phyloP scores from a whole-genome alignment of 2,113 vertebrate genomes.

The Smithornis capensis region DNA sequence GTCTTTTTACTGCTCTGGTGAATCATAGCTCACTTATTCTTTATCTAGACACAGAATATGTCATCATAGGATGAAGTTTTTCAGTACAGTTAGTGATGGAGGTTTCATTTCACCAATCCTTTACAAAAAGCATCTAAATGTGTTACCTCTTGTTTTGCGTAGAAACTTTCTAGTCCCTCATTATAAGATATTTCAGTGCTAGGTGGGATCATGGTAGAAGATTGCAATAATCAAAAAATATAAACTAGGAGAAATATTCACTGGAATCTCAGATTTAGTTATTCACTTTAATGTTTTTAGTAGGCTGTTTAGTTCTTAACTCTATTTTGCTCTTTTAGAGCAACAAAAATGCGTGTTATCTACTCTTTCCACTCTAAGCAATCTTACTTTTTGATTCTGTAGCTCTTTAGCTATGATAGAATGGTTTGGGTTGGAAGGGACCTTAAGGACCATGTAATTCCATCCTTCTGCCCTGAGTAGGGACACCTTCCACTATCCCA shows the following conservation, averaged over 20 bases:
- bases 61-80: neutral
- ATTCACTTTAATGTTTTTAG: neutral
- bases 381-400: neutral
- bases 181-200: neutral
- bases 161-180: neutral
- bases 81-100: neutral
- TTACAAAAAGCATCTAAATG: neutral
- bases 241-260: neutral
- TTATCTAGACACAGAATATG: neutral
- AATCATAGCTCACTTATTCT: neutral
- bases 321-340: neutral
- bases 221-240: neutral
- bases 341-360: neutral
- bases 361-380: neutral
- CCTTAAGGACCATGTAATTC: neutral
- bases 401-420: neutral
- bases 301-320: neutral
- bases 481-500: neutral
- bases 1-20: neutral
- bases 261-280: neutral
- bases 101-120: neutral
- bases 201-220: neutral
- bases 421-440: neutral
- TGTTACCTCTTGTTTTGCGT: neutral
- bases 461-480: neutral